Conservation (phyloP, 2,797 vertebrate genomes). For the Acomys russatus region DNA sequence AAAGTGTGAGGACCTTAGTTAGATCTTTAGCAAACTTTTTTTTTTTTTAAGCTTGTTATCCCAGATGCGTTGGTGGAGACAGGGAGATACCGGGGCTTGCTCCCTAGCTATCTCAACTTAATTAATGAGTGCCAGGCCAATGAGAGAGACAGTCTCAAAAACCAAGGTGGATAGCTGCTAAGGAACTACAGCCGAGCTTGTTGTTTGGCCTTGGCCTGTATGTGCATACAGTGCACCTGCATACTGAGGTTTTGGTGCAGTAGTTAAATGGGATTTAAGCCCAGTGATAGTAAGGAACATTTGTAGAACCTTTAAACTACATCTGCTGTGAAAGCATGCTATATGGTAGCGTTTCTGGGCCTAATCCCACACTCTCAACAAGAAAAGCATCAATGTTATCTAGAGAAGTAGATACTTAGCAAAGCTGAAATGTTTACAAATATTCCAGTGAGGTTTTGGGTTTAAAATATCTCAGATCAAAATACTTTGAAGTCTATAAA, state of each 20-base stretch:
- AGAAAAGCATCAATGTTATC: not conserved
- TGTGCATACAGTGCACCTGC: not conserved
- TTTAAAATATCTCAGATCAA: conserved; percentile 63
- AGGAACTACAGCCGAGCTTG: not conserved
- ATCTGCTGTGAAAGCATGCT: conserved; percentile 27
- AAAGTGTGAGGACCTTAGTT: not conserved
- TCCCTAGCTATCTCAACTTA: not conserved
- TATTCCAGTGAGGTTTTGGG: conserved; percentile 37
- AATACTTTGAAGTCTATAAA: conserved; percentile 39
- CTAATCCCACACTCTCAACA: not conserved
- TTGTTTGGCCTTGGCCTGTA: not conserved
- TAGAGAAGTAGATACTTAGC: conserved; percentile 46
- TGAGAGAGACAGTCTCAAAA: not conserved
- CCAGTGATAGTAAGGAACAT: rapidly evolving
- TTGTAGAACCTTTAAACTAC: not conserved
- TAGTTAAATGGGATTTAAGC: conserved; percentile 38
- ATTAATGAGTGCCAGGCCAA: not conserved
- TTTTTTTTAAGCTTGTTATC: not conserved
- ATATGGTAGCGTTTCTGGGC: not conserved
- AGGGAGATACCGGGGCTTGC: not conserved
- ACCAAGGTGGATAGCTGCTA: not conserved
- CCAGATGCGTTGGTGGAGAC: not conserved
- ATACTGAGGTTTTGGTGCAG: not conserved
- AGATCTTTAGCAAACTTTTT: not conserved
- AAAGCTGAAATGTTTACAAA: conserved; percentile 41